phyloP scores from a whole-genome alignment of 2,113 vertebrate genomes.

The Corythaeola cristata region DNA sequence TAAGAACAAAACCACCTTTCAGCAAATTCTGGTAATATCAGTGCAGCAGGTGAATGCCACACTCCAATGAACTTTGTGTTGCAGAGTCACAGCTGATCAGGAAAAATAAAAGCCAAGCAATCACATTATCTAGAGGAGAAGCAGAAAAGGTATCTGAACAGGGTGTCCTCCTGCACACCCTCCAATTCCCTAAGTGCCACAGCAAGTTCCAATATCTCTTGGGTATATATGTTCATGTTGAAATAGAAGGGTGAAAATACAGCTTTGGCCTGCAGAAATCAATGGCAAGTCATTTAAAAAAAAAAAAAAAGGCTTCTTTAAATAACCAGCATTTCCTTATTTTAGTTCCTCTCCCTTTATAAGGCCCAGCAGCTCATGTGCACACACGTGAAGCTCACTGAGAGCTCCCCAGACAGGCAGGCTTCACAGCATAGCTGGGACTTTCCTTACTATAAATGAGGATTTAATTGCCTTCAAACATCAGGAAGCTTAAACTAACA shows the following conservation, averaged over 20 bases:
- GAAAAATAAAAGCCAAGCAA: background rate
- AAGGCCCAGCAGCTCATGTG: background rate
- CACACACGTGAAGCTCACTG: accelerated
- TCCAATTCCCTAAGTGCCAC: background rate
- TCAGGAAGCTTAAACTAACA: background rate
- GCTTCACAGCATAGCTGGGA: background rate
- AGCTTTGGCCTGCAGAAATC: background rate
- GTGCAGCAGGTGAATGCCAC: background rate
- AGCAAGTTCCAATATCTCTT: background rate
- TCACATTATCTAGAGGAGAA: accelerated
- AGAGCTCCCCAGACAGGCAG: background rate
- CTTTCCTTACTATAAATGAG: background rate
- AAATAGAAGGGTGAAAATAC: background rate
- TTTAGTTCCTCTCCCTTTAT: background rate
- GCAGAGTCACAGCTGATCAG: background rate
- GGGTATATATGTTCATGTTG: accelerated
- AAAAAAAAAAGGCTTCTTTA: background rate
- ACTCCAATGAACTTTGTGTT: background rate
- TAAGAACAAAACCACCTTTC: background rate
- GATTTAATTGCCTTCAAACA: background rate
- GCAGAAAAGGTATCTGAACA: background rate
- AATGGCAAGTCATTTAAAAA: background rate
- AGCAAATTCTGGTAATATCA: background rate
- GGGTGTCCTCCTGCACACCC: background rate
- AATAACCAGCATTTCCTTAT: background rate